These are phyloP conservation scores for Aproaerema taeniolella DNA, from an alignment of 2,888 invertebrate genomes.

Conservation along the genomic window DNA sequence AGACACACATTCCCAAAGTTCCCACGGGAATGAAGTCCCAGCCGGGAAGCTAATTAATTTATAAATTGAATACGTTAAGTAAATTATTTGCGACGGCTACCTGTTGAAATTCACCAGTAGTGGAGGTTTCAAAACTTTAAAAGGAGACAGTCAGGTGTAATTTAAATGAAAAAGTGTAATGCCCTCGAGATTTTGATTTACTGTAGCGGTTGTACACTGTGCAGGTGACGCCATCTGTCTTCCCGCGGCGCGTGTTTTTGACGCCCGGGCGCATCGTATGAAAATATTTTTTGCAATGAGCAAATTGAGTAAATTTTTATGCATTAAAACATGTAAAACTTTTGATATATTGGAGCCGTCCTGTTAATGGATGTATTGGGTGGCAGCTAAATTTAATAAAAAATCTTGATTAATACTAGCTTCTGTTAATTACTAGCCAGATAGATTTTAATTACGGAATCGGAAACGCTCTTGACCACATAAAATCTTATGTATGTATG, in stretches of 20 bases:
- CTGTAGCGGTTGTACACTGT: slow-evolving; percentile 29
- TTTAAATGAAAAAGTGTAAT: slow-evolving; percentile 24
- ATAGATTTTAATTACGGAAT: too few species aligned
- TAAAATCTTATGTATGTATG: too few species aligned
- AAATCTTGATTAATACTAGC: too few species aligned
- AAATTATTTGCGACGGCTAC: too few species aligned
- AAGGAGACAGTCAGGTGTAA: slow-evolving; percentile 28
- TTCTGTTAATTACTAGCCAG: too few species aligned
- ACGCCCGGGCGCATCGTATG: slow-evolving; percentile 21
- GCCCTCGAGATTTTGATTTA: slow-evolving; percentile 51
- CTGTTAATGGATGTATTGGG: slow-evolving; percentile 9
- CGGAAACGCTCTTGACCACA: too few species aligned
- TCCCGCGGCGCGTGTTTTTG: slow-evolving; percentile 31
- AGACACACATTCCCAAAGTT: too few species aligned
- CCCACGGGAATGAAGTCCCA: too few species aligned
- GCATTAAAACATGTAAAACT: slow-evolving; percentile 18
- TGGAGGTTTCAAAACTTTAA: too few species aligned
- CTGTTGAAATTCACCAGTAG: too few species aligned
- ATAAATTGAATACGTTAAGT: too few species aligned
- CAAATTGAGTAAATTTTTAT: slow-evolving; percentile 23
- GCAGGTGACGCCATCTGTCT: slow-evolving; percentile 48
- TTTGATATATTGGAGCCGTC: slow-evolving; percentile 16
- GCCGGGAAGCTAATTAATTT: too few species aligned
- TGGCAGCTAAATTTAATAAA: slow-evolving; percentile 6
- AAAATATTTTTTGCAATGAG: slow-evolving; percentile 17